These are phyloP conservation scores for Zootermopsis nevadensis DNA, from an alignment of 2,888 invertebrate genomes.

Conservation along the genomic window DNA sequence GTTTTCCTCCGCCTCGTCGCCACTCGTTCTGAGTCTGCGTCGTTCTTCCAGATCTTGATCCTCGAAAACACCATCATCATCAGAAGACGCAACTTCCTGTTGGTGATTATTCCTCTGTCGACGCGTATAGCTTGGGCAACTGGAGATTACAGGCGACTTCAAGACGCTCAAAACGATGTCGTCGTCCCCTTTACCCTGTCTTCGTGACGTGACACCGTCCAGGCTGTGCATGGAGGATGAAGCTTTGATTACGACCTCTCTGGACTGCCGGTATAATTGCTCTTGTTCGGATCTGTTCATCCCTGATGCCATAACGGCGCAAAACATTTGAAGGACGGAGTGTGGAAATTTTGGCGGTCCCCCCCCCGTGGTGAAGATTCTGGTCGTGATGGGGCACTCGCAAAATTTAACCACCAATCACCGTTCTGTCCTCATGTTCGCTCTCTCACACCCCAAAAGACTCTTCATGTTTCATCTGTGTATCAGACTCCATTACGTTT, in stretches of 20 bases:
- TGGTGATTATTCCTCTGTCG: conserved; percentile 26
- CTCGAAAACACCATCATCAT: conserved; percentile 40
- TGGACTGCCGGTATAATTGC: conserved; percentile 71
- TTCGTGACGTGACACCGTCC: conserved; percentile 55
- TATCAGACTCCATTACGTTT: no score
- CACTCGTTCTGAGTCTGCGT: conserved; percentile 12
- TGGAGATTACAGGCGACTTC: conserved; percentile 66
- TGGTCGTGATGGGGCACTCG: no score
- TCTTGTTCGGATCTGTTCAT: conserved; percentile 76
- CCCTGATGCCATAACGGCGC: conserved; percentile 64
- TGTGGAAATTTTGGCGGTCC: no score
- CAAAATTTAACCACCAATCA: no score
- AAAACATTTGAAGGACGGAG: conserved; percentile 61
- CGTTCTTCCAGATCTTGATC: conserved; percentile 46
- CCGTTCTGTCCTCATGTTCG: no score
- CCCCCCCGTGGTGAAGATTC: no score
- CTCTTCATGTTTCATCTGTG: no score
- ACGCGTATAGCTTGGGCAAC: not conserved
- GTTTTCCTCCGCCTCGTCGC: conserved; percentile 25
- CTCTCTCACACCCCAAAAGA: no score
- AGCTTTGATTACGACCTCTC: conserved; percentile 64
- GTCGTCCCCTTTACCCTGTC: conserved; percentile 60
- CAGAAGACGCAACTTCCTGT: conserved; percentile 32
- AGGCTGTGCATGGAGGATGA: not conserved
- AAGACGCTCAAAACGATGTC: conserved; percentile 72